phyloP scores from a whole-genome alignment of 2,113 vertebrate genomes.

The Malurus cyaneus region DNA sequence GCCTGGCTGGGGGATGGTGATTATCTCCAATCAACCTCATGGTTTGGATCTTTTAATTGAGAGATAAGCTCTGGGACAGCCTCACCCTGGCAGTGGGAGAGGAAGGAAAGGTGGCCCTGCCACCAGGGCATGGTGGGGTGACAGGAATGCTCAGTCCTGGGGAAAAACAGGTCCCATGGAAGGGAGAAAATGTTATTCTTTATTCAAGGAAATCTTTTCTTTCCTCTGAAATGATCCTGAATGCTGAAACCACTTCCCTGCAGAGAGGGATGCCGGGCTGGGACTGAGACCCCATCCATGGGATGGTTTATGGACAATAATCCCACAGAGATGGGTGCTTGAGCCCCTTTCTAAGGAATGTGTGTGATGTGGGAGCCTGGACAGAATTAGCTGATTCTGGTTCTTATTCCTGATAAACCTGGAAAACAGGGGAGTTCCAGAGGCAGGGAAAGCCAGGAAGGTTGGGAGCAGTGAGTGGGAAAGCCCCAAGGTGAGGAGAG shows the following conservation, averaged over 20 bases:
- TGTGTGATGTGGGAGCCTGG: background rate
- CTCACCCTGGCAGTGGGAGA: background rate
- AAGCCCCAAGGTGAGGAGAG: background rate
- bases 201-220: background rate
- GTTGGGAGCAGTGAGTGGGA: background rate
- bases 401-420: background rate
- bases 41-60: background rate
- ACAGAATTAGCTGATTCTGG: background rate
- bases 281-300: background rate
- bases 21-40: background rate
- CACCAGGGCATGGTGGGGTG: background rate
- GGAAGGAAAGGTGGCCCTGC: background rate
- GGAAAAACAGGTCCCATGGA: background rate
- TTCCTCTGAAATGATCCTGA: background rate
- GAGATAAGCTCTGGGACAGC: background rate
- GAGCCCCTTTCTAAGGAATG: background rate
- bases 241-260: background rate
- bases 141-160: background rate
- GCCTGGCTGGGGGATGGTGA: background rate
- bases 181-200: background rate
- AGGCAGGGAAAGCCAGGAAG: background rate
- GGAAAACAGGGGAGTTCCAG: background rate
- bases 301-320: background rate
- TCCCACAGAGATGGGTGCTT: background rate
- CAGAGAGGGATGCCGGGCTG: background rate